Evolutionary conservation across 2,797 vertebrate species (phyloP).

Genomic region (Anas capensis): DNA sequence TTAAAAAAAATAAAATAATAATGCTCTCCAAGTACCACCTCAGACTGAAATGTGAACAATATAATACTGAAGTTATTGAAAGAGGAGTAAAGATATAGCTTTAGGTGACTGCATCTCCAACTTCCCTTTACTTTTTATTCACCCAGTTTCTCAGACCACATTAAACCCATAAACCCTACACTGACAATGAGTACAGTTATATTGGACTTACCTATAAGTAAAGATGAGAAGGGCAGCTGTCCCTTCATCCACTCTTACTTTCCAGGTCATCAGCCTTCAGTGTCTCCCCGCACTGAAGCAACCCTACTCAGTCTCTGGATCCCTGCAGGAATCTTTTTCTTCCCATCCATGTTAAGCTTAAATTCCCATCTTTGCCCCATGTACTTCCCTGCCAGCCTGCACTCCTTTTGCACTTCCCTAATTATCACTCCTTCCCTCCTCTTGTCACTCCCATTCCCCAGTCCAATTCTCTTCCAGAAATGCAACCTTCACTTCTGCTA

Average conservation of each 20-base stretch:
- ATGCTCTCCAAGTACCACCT: not conserved
- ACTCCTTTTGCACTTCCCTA: accelerated
- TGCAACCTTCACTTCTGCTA: not conserved
- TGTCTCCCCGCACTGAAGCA: not conserved
- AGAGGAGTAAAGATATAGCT: not conserved
- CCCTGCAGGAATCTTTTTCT: not conserved
- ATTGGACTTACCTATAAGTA: not conserved
- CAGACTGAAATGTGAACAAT: not conserved
- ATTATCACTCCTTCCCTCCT: not conserved
- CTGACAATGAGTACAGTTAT: not conserved
- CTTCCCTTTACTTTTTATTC: not conserved
- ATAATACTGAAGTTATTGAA: not conserved
- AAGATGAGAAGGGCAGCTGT: not conserved
- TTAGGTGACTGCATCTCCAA: not conserved
- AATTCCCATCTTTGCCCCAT: not conserved
- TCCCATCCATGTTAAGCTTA: not conserved
- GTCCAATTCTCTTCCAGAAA: not conserved
- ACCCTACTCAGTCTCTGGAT: not conserved
- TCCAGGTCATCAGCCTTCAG: not conserved
- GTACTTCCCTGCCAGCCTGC: not conserved
- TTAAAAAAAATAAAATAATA: not conserved
- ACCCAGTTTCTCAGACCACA: not conserved
- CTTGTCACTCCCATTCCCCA: not conserved
- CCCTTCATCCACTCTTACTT: not conserved
- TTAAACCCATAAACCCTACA: not conserved